These are phyloP conservation scores for Cairina moschata DNA, from an alignment of 2,113 vertebrate genomes.

Conservation along the genomic window DNA sequence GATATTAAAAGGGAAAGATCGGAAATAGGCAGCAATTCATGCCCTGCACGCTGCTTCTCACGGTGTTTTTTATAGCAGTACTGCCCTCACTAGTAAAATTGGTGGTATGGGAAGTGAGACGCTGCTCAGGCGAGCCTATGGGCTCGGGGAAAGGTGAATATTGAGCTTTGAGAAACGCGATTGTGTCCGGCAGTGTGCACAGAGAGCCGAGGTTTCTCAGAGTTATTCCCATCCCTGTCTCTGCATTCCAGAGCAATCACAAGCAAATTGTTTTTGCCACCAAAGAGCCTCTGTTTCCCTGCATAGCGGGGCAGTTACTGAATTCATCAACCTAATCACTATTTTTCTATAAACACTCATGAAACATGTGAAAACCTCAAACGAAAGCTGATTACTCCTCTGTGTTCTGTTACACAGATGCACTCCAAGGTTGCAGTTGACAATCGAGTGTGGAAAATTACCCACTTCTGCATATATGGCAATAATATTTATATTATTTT, in stretches of 20 bases:
- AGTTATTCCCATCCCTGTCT: neutral
- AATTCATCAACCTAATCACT: neutral
- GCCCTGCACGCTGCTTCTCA: neutral
- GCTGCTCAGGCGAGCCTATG: neutral
- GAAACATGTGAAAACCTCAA: slow-evolving; percentile 21
- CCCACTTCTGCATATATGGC: slow-evolving; percentile 40
- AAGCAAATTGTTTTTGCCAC: neutral
- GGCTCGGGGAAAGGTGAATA: neutral
- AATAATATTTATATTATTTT: slow-evolving; percentile 63
- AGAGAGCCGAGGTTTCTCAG: neutral
- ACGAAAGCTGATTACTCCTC: neutral
- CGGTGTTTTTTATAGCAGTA: slow-evolving; percentile 22
- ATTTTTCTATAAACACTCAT: neutral
- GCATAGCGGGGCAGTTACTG: neutral
- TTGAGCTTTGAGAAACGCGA: neutral
- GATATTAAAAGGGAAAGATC: neutral
- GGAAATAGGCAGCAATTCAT: slow-evolving; percentile 2
- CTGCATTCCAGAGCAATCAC: slow-evolving; percentile 13
- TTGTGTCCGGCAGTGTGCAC: neutral
- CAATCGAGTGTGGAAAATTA: slow-evolving; percentile 43
- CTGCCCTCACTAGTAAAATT: slow-evolving; percentile 57
- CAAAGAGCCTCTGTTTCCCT: neutral
- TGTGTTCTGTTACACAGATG: slow-evolving; percentile 6
- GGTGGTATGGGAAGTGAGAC: neutral
- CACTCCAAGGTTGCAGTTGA: neutral